A percentile compares a stretch with the other conserved stretches of the same genome.
Conservation (phyloP, 2,888 invertebrate genomes). For the Agrochola circellaris region DNA sequence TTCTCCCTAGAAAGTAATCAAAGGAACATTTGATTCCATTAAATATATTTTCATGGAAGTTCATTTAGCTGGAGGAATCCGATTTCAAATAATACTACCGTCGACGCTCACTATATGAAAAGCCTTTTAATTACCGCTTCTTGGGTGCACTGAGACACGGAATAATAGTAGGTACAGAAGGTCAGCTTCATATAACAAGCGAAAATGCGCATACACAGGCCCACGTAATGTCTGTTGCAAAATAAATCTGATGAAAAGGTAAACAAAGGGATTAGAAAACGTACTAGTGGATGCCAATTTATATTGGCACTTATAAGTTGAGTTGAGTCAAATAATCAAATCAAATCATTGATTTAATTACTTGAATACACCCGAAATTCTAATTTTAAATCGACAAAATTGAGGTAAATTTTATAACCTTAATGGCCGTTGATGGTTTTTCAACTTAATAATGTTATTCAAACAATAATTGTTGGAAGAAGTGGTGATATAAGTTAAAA, state of each 20-base stretch:
- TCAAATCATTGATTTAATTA: background rate
- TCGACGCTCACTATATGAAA: slow-evolving; percentile 63
- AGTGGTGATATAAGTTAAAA: background rate
- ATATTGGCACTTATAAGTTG: background rate
- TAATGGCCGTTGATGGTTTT: background rate
- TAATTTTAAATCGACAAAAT: no score
- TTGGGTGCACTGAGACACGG: slow-evolving; percentile 72
- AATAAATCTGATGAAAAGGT: background rate
- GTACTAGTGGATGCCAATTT: background rate
- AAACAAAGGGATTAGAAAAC: background rate
- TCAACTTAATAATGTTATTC: background rate
- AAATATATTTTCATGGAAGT: slow-evolving; percentile 65
- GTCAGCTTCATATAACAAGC: background rate
- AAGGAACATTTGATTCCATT: slow-evolving; percentile 64
- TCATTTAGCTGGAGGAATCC: slow-evolving; percentile 68
- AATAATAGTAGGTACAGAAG: background rate
- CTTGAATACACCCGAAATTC: no score
- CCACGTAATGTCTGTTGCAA: background rate
- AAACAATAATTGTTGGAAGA: background rate
- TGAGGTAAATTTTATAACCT: background rate
- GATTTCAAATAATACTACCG: slow-evolving; percentile 73
- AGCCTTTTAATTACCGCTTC: slow-evolving; percentile 78
- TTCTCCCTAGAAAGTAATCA: slow-evolving; percentile 33
- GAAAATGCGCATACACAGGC: no score
- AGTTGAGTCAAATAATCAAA: no score